A percentile compares a stretch with the other conserved stretches of the same genome.
phyloP scores from a whole-genome alignment of 2,113 vertebrate species.

The Ancistrus triradiatus region DNA sequence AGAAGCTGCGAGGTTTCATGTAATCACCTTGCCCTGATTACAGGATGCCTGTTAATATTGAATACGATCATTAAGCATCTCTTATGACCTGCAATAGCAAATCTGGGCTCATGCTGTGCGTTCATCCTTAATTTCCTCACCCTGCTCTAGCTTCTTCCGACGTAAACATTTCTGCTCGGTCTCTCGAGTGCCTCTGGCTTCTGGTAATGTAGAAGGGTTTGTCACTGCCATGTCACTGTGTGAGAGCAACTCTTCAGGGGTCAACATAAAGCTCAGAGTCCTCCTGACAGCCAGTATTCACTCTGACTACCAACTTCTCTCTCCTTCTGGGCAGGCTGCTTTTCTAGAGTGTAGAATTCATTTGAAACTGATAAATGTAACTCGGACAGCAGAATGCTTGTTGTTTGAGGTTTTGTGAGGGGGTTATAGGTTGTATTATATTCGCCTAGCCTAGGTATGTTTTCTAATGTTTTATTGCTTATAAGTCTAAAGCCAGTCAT shows the following conservation, averaged over 20 bases:
- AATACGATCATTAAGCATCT: slow-evolving; percentile 38
- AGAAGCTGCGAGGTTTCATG: slow-evolving; percentile 18
- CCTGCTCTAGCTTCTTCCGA: neutral
- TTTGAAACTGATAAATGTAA: slow-evolving; percentile 9
- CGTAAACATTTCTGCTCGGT: neutral
- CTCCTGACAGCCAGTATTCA: neutral
- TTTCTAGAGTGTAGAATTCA: slow-evolving; percentile 13
- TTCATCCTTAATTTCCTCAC: slow-evolving; percentile 17
- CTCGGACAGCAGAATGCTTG: neutral
- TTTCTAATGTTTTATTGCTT: too few relatives aligned
- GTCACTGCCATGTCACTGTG: slow-evolving; percentile 8
- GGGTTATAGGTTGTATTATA: too few relatives aligned
- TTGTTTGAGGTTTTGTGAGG: slow-evolving; percentile 1
- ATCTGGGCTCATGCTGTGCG: slow-evolving; percentile 14
- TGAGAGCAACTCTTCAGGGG: slow-evolving; percentile 6
- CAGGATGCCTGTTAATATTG: slow-evolving; percentile 39
- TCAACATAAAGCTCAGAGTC: slow-evolving; percentile 5
- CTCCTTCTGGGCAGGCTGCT: slow-evolving; percentile 1
- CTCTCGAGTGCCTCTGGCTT: neutral
- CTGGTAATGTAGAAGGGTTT: too few relatives aligned
- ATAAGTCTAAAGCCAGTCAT: too few relatives aligned
- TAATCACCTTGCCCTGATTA: slow-evolving; percentile 34
- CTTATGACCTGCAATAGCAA: slow-evolving; percentile 28
- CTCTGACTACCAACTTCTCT: slow-evolving; percentile 7
- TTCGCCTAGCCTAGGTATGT: too few relatives aligned